Evolutionary conservation across 2,888 invertebrate genomes (phyloP).

Genomic region (Lomographa bimaculata): DNA sequence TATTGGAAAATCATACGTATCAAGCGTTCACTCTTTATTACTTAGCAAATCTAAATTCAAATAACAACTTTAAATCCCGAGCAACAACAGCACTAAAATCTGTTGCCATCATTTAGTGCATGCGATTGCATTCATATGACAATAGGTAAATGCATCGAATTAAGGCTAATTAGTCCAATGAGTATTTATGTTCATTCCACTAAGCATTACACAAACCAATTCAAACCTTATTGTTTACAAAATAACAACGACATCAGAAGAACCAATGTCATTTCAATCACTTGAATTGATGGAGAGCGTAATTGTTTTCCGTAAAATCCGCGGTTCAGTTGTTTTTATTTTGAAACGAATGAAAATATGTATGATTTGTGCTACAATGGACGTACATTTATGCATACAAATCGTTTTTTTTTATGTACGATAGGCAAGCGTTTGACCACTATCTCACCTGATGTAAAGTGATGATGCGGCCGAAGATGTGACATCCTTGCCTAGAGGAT

Average conservation of each 20-base stretch:
- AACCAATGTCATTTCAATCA: constrained; percentile 37
- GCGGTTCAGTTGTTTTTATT: constrained; percentile 19
- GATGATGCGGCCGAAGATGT: no score
- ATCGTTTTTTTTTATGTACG: no score
- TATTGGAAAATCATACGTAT: no score
- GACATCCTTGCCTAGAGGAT: no score
- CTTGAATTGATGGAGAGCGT: constrained; percentile 41
- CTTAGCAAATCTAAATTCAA: no score
- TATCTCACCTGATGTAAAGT: no score
- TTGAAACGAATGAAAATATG: constrained; percentile 17
- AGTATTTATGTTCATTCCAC: constrained; percentile 51
- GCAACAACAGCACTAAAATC: constrained; percentile 35
- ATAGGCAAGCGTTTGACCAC: no score
- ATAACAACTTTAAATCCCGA: no score
- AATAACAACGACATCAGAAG: constrained; percentile 38
- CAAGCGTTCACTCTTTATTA: no score
- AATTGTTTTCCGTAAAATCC: constrained; percentile 32
- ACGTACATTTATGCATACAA: no score
- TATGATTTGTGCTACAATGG: not conserved
- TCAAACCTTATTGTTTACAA: constrained; percentile 39
- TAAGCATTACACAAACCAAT: constrained; percentile 37
- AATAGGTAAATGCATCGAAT: constrained; percentile 64
- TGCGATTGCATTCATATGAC: constrained; percentile 50
- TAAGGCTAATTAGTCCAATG: constrained; percentile 73
- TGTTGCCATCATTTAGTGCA: constrained; percentile 29